phyloP scores from a whole-genome alignment of 2,113 vertebrate species.

The Tylochromis polylepis region DNA sequence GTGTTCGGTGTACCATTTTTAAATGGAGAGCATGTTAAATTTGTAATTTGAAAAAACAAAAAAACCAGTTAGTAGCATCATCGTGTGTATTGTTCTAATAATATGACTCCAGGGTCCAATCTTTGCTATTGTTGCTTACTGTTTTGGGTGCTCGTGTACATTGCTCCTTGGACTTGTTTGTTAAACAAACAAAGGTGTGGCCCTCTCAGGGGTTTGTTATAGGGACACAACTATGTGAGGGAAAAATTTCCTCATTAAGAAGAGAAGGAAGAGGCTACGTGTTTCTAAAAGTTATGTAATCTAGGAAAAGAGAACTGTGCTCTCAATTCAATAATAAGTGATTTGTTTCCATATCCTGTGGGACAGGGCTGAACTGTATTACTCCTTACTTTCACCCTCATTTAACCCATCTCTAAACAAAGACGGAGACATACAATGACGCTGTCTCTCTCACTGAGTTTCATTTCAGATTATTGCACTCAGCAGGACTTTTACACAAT shows the following conservation, averaged over 20 bases:
- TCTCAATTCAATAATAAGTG: neutral
- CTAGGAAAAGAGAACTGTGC: neutral
- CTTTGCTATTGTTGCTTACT: neutral
- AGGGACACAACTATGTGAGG: neutral
- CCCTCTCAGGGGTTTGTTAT: neutral
- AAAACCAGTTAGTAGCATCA: neutral
- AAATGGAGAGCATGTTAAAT: neutral
- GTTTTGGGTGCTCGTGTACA: neutral
- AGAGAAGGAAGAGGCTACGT: neutral
- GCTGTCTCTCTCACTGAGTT: neutral
- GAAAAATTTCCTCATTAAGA: neutral
- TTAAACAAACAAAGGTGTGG: conserved; percentile 8
- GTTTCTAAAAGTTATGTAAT: neutral
- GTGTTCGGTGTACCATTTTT: neutral
- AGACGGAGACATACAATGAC: neutral
- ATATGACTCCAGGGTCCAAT: neutral
- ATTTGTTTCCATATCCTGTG: neutral
- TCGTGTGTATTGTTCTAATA: neutral
- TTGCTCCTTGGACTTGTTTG: neutral
- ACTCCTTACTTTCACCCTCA: neutral
- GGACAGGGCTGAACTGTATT: neutral
- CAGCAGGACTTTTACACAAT: neutral
- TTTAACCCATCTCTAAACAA: neutral
- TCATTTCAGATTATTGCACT: neutral
- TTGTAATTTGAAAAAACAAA: neutral